These are phyloP conservation scores for Enteromius radiatus DNA, from an alignment of 2,797 vertebrate genomes.

Conservation along the genomic window DNA sequence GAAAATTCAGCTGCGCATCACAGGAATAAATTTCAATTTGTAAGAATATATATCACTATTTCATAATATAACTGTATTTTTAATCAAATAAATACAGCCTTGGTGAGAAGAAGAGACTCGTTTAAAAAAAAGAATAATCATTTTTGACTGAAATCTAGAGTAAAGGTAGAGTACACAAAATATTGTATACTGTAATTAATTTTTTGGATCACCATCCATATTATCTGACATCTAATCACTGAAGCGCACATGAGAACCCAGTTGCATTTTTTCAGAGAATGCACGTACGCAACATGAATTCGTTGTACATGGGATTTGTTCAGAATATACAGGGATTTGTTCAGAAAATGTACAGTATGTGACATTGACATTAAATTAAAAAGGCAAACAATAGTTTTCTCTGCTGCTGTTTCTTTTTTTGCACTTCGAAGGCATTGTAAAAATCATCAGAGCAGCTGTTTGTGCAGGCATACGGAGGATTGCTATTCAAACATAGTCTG, in stretches of 20 bases:
- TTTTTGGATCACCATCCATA: background rate
- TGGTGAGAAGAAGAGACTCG: background rate
- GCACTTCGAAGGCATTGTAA: background rate
- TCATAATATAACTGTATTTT: background rate
- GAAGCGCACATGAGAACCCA: background rate
- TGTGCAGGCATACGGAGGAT: background rate
- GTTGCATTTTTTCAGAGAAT: background rate
- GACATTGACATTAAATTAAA: background rate
- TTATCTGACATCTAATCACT: background rate
- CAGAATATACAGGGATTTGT: background rate
- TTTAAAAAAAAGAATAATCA: background rate
- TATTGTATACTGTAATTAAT: background rate
- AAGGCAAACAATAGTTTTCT: background rate
- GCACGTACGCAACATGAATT: background rate
- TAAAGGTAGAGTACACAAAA: background rate
- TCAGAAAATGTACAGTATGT: background rate
- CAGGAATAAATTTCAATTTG: background rate
- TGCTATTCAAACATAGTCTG: conserved; percentile 21
- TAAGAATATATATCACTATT: too few species aligned
- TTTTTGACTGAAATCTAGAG: background rate
- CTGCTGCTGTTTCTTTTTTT: background rate
- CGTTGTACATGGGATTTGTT: background rate
- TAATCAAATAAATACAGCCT: background rate
- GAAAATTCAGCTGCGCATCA: background rate
- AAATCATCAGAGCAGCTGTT: background rate